Evolutionary conservation across 2,888 invertebrate species (phyloP).

Genomic region (Scaptomyza cyrtandrae): DNA sequence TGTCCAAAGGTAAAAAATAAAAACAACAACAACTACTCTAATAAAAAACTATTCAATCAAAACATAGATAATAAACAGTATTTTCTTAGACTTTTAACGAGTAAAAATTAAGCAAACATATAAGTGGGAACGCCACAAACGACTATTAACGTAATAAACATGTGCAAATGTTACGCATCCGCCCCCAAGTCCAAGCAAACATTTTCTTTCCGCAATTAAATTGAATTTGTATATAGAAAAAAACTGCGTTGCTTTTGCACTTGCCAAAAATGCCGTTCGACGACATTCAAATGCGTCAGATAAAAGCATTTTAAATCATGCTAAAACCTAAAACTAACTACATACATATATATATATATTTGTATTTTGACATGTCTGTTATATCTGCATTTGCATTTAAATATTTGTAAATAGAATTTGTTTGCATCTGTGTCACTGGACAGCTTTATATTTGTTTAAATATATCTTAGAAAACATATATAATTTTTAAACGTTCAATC

Average conservation of each 20-base stretch:
- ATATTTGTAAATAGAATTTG: too few relatives aligned
- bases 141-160: constrained; percentile 28
- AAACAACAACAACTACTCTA: background rate
- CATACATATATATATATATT: background rate
- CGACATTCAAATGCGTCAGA: constrained; percentile 33
- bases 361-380: background rate
- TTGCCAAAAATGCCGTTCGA: constrained; percentile 61
- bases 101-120: background rate
- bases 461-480: too few relatives aligned
- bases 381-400: background rate
- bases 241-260: constrained; percentile 39
- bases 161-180: constrained; percentile 59
- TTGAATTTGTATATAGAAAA: constrained; percentile 33
- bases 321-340: constrained; percentile 8
- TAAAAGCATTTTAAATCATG: constrained; percentile 35
- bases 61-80: too few relatives aligned
- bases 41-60: background rate
- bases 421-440: background rate
- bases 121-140: background rate
- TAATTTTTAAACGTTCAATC: too few relatives aligned
- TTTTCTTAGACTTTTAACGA: background rate
- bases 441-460: too few relatives aligned
- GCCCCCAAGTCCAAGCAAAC: constrained; percentile 47
- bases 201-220: constrained; percentile 43
- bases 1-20: constrained; percentile 3